Evolutionary conservation across 2,888 invertebrate species (phyloP), one percentile per base, ranked within the genome.

Genomic region (Drosophila acutilabella): DNA sequence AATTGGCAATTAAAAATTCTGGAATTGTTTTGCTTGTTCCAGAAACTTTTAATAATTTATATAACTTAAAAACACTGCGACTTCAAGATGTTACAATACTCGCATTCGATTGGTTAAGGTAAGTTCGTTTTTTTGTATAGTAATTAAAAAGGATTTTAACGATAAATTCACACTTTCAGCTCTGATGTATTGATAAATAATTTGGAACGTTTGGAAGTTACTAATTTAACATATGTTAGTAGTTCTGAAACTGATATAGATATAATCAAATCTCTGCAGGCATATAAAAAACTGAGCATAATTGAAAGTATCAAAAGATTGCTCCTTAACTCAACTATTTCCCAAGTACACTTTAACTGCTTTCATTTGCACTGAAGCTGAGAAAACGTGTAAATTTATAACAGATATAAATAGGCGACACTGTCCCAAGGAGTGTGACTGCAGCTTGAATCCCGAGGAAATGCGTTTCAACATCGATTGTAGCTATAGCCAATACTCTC

Each of bases 401-500:
- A 8, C n/a, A 5, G 54, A 20, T 7, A 54, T 33, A n/a, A 44
- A 44, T 44, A 33, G 20, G 18, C 42, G 13, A 7, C 20, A 4
- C 18, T 56, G 54, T 33, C 54, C 54, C 1, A 1, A 0, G 0
- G 11, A 5, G 5, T 56, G 54, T 44, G 2, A 33, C 10, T 56
- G 54, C 20, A 14, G 1, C 20, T 20, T 56, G 20, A 1, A 42
- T 13, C 42, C 16, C n/a, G 3, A n/a, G 0, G 33, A 44, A 36
- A 56, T 36, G 20, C 44, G 44, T 10, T 56, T 56, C n/a, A 7
- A 10, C 2, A 45, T 56, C 6, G 44, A 44, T 44, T 45, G 54
- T 36, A 26, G 26, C 7, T n/a, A 30, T 8, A 8, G 30, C 2
- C 1, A 30, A 30, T 2, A 2, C 30, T 8, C 8, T 30, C 2